Base-by-base conservation (phyloP, 2,888 invertebrate species). In the Idaea aversata region DNA sequence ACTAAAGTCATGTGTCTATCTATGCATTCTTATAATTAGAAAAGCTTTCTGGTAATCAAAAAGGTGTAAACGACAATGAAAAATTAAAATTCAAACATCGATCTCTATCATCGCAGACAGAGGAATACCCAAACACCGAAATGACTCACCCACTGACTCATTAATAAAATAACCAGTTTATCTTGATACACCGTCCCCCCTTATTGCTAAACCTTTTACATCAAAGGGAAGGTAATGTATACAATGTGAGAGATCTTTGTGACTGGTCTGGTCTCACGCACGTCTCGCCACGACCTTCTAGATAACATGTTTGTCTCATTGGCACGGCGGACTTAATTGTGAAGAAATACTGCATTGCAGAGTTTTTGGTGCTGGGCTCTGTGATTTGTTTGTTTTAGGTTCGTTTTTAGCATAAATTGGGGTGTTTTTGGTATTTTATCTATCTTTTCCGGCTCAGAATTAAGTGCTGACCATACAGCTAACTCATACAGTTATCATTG, bases 71-170 rank as follows among this genome's bases (percentile, higher is more conserved):
- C 10, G 13, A 7, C 10, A 47, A 10, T 10, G 25, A 25, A 25
- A 47, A 47, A 47, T 47, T 47, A 6, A 47, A 47, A 47, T 47
- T 47, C 47, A 47, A 47, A 47, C 13, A 47, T 47, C 47, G 47
- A 36, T 13, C 47, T 47, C 47, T 47, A 47, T 47, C 7, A 47
- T 47, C 47, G 47, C 47, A 47, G 47, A 47, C 47, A 10, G 47
- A 81, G 83, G 81, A 82, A 79, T 83, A 78, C 77, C 80, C 79
- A 67, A 72, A 73, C 71, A 63, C 64, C 71, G 77, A 78, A 76
- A 70, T 74, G 76, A 75, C 69, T 75, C 77, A 77, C 68, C 61
- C 25, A 67, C 70, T 83, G 82, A 79, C 72, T 74, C 75, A 72
- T 73, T 57, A 69, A 63, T 69, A 72, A 73, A 73, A 66, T 66